Evolutionary conservation across 2,888 invertebrate genomes (phyloP).

Genomic region (Temnothorax ravouxi): DNA sequence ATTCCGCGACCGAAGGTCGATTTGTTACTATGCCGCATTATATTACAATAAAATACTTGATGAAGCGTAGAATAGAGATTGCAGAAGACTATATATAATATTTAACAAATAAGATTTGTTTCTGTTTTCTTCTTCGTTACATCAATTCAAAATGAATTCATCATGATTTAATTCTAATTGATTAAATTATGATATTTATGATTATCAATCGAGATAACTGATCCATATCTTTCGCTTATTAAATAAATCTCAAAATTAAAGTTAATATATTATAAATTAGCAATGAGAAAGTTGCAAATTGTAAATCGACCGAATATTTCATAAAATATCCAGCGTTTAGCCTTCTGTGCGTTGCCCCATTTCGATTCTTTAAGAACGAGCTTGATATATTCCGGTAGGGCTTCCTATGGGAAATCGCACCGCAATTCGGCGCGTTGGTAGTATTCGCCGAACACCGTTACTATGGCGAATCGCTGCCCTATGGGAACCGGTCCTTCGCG

Average conservation of each 20-base stretch:
- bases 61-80: not conserved
- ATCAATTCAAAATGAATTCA: not conserved
- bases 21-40: too few relatives aligned
- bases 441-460: conserved; percentile 96
- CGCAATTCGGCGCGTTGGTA: conserved; percentile 92
- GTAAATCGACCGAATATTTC: not conserved
- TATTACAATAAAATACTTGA: not conserved
- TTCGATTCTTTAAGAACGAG: not conserved
- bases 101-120: not conserved
- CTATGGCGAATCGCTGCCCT: conserved; percentile 96
- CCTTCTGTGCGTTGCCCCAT: not conserved
- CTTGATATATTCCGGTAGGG: conserved; percentile 96
- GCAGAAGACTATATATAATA: not conserved
- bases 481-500: conserved; percentile 91
- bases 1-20: too few relatives aligned
- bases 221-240: not conserved
- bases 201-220: not conserved
- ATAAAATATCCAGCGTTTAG: not conserved
- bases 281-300: not conserved
- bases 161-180: not conserved
- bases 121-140: not conserved
- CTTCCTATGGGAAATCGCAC: conserved; percentile 97
- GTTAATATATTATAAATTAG: not conserved
- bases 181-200: not conserved
- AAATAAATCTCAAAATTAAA: not conserved